phyloP scores from a whole-genome alignment of 1,140 invertebrate species.

The Panonychus citri region DNA sequence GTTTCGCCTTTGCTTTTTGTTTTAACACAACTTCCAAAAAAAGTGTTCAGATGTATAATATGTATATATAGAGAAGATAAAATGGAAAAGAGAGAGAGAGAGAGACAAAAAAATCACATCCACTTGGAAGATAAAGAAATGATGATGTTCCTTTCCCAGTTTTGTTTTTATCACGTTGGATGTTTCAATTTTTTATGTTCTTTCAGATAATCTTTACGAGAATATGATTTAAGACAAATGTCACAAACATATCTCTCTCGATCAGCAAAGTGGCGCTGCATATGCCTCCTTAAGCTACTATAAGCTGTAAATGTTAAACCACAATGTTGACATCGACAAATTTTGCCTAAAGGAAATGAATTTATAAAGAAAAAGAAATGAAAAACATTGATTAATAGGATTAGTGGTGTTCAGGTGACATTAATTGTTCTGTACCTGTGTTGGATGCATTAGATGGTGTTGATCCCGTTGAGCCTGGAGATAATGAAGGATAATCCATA shows the following conservation, averaged over 20 bases:
- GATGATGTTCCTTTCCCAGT: no score
- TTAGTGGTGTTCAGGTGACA: background rate
- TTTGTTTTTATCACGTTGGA: background rate
- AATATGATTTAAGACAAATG: slow-evolving; percentile 15
- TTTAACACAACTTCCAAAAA: no score
- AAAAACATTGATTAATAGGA: background rate
- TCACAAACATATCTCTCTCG: slow-evolving; percentile 17
- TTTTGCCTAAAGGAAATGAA: slow-evolving; percentile 6
- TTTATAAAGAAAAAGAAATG: background rate
- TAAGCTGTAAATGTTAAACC: slow-evolving; percentile 12
- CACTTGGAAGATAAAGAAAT: no score
- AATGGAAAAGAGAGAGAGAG: no score
- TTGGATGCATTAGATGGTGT: background rate
- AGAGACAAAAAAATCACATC: no score
- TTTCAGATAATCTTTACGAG: slow-evolving; percentile 16
- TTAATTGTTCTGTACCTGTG: background rate
- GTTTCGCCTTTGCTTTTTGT: no score
- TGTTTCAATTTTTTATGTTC: slow-evolving; percentile 16
- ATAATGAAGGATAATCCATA: background rate
- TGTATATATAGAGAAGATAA: no score
- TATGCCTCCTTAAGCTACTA: slow-evolving; percentile 13
- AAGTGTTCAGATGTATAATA: no score
- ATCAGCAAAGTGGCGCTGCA: slow-evolving; percentile 13
- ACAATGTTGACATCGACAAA: slow-evolving; percentile 12
- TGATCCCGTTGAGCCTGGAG: background rate